A percentile compares a stretch with the other conserved stretches of the same genome.
These are phyloP conservation scores for Rhynchotus rufescens DNA, from an alignment of 2,797 vertebrate genomes.

Conservation along the genomic window DNA sequence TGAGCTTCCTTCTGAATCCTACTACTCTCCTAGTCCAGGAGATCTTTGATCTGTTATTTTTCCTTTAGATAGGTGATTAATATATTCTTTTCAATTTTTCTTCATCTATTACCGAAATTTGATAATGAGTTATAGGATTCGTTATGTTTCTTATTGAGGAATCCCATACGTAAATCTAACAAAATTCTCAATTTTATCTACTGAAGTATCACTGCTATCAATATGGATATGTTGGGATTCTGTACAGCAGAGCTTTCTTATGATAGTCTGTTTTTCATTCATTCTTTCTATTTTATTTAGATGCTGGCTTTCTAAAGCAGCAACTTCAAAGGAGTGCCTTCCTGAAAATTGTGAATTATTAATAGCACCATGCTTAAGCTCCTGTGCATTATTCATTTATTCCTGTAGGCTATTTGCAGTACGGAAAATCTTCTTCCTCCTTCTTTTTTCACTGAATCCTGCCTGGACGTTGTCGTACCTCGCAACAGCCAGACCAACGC, in stretches of 20 bases:
- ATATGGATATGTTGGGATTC: not conserved
- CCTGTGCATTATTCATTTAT: conserved; percentile 22
- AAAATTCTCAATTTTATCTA: not conserved
- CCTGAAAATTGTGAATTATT: conserved; percentile 39
- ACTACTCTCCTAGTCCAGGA: not conserved
- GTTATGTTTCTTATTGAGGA: not conserved
- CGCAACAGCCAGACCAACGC: rapidly evolving
- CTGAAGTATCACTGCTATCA: not conserved
- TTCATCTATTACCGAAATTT: not conserved
- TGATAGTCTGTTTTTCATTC: not conserved
- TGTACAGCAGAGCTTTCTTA: not conserved
- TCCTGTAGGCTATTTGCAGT: not conserved
- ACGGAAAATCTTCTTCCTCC: not conserved
- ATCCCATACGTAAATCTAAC: not conserved
- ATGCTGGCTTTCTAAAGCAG: not conserved
- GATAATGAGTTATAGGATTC: not conserved
- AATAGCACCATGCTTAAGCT: not conserved
- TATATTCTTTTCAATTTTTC: not conserved
- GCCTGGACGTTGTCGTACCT: not conserved
- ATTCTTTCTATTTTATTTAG: not conserved
- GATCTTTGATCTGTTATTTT: not conserved
- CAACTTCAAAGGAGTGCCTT: not conserved
- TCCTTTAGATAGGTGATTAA: not conserved
- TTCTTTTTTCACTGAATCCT: not conserved
- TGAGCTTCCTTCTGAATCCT: not conserved